Base-by-base conservation (phyloP, 1,140 invertebrate genomes). In the Archivesica marissinica region DNA sequence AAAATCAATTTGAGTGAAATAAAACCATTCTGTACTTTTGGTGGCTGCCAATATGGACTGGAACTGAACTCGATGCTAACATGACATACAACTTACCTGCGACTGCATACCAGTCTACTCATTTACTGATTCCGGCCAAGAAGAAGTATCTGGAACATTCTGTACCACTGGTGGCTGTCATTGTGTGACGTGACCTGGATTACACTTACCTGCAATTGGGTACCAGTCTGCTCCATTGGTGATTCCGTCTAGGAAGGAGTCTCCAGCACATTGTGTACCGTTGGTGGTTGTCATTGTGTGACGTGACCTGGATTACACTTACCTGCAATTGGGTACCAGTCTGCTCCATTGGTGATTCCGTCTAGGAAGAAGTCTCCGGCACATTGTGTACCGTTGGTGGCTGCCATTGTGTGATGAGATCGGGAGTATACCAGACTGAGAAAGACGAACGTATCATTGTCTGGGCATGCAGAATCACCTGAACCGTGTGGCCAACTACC, bases 181-280 rank as follows among this genome's bases (percentile, higher is more conserved):
- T n/a, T n/a, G n/a, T n/a, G n/a, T n/a, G n/a, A n/a, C n/a, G n/a
- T n/a, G n/a, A n/a, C n/a, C n/a, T n/a, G 44, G 20, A 11, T 47
- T 47, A 47, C 9, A 47, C 7, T 56, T 56, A 93, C 91, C 92
- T 87, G 95, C 94, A 0, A 98, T 95, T n/a, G 95, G 95, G 92
- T 97, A 97, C 97, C 97, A 98, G 68, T 96, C 96, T 0, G 97
- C 97, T 6, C 97, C 97, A 92, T 98, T 98, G 0, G 97, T 97
- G 72, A 98, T 97, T 4, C 97, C 97, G 35, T 88, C 61, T 17
- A 44, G 41, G 41, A 81, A 84, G 2, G 35, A 68, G 30, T 66
- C 76, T 0, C 52, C 66, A 77, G 87, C 89, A 25, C 61, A 54
- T 30, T 38, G 59, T 9, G 15, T 9, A 2, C 90, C 93, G 9